Evolutionary conservation across 2,888 invertebrate species (phyloP).

Genomic region (Mesorhabditis spiculigera): DNA sequence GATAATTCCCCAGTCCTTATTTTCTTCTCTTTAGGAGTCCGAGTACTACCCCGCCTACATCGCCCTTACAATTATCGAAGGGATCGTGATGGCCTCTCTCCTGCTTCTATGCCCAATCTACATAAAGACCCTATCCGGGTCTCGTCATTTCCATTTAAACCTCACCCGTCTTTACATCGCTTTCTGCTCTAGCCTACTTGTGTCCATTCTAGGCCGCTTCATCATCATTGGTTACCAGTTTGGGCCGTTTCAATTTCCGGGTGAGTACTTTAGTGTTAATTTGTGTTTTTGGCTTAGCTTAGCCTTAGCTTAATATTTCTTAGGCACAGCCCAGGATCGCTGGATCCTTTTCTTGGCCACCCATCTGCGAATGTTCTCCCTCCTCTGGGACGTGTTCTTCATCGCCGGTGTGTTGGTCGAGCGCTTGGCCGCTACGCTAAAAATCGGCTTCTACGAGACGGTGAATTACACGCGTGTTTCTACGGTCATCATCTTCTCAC

Average conservation of each 20-base stretch:
- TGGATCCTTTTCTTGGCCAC: neutral
- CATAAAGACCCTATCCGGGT: neutral
- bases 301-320: neutral
- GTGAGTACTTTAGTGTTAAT: neutral
- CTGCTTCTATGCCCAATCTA: neutral
- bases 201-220: neutral
- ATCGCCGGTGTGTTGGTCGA: neutral
- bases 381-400: neutral
- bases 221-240: neutral
- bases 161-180: neutral
- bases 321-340: neutral
- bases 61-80: neutral
- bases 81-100: neutral
- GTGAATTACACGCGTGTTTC: neutral
- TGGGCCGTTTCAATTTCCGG: neutral
- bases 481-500: neutral
- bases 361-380: neutral
- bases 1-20: too few species aligned
- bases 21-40: too few species aligned
- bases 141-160: neutral
- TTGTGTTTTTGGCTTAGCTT: neutral
- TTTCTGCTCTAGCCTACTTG: neutral
- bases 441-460: neutral
- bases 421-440: neutral
- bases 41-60: neutral